A percentile compares a stretch with the other conserved stretches of the same genome.
Conservation (phyloP, 2,113 vertebrate species). For the Protobothrops mucrosquamatus region DNA sequence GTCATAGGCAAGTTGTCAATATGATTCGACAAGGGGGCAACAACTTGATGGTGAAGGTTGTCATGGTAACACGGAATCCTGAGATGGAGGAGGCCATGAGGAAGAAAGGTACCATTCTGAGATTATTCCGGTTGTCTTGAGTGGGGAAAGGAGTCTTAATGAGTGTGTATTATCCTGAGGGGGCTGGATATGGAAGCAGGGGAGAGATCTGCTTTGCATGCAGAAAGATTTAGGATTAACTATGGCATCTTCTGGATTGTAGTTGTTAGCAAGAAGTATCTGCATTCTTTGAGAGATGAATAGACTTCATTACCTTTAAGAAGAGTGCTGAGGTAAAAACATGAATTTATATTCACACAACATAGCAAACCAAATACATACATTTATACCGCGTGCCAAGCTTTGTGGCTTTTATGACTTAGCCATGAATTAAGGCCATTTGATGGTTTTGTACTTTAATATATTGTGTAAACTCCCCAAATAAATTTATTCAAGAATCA, state of each 20-base stretch:
- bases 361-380: not conserved
- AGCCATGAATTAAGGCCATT: not conserved
- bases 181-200: not conserved
- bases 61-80: conserved; percentile 91
- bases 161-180: not conserved
- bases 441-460: not conserved
- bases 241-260: not conserved
- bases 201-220: not conserved
- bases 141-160: not conserved
- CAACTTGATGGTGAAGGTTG: conserved; percentile 92
- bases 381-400: not conserved
- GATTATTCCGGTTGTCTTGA: not conserved
- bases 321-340: not conserved
- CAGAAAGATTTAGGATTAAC: not conserved
- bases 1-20: conserved; percentile 92
- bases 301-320: not conserved
- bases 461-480: not conserved
- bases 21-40: conserved; percentile 94
- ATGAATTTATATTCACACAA: not conserved
- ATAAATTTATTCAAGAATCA: not conserved
- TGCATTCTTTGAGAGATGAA: not conserved
- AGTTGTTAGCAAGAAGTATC: not conserved
- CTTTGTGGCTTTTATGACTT: not conserved
- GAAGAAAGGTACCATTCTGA: conserved; percentile 81
- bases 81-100: conserved; percentile 88